Conservation (phyloP, 2,888 invertebrate species). For the Rhorus exstirpatorius region DNA sequence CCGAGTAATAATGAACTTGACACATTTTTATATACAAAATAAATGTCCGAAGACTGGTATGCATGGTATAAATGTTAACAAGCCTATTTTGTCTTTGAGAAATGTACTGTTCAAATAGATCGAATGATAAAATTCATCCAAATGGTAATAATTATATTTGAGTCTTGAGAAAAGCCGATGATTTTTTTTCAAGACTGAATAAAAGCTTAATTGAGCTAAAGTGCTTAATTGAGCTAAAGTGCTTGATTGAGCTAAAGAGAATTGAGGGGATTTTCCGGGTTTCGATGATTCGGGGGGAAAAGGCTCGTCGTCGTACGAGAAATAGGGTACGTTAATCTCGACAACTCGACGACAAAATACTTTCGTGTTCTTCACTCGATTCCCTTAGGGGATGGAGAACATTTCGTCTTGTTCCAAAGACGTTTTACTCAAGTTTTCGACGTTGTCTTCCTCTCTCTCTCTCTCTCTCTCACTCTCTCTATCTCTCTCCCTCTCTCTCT, state of each 20-base stretch:
- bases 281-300: conserved; percentile 1
- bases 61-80: too few relatives aligned
- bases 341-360: conserved; percentile 8
- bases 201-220: too few relatives aligned
- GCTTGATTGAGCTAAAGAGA: neutral
- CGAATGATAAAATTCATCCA: too few relatives aligned
- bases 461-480: neutral
- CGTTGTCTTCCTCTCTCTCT: conserved; percentile 14
- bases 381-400: neutral
- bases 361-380: conserved; percentile 18
- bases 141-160: too few relatives aligned
- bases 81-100: too few relatives aligned
- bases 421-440: conserved; percentile 15
- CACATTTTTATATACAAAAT: too few relatives aligned
- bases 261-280: conserved; percentile 4
- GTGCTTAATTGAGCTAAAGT: too few relatives aligned
- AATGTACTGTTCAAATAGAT: too few relatives aligned
- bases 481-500: neutral
- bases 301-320: neutral
- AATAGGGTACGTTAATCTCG: conserved; percentile 2
- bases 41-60: too few relatives aligned
- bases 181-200: too few relatives aligned
- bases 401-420: conserved; percentile 18
- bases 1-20: too few relatives aligned
- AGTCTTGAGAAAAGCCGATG: too few relatives aligned